Evolutionary conservation across 2,113 vertebrate species (phyloP).

Genomic region (Vombatus ursinus): DNA sequence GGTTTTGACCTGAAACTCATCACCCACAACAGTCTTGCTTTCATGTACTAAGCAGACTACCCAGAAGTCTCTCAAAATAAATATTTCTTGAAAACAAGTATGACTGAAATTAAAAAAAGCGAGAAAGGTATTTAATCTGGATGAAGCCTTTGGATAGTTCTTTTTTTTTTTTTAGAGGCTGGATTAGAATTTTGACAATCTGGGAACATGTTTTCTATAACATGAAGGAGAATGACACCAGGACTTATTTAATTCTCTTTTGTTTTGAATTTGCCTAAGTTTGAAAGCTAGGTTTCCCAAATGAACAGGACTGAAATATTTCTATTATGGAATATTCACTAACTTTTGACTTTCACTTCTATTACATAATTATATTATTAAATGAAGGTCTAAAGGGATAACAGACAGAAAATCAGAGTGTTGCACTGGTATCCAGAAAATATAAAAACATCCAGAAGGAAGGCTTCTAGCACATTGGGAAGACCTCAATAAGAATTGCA

Average conservation of each 20-base stretch:
- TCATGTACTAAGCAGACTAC: constrained; percentile 29
- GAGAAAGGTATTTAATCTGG: constrained; percentile 34
- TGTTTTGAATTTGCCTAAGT: neutral
- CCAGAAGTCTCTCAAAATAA: constrained; percentile 71
- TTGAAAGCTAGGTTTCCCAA: neutral
- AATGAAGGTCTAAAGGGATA: neutral
- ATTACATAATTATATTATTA: neutral
- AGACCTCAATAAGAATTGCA: neutral
- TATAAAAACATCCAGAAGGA: neutral
- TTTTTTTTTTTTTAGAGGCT: constrained; percentile 43
- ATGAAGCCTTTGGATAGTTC: neutral
- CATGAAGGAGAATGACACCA: neutral
- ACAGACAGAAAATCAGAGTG: neutral
- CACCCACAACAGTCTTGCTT: constrained; percentile 40
- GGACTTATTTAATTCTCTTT: neutral
- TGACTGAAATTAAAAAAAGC: constrained; percentile 46
- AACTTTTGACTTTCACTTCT: neutral
- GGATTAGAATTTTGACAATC: neutral
- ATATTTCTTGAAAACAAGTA: constrained; percentile 53
- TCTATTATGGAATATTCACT: neutral
- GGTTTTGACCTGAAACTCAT: constrained; percentile 54
- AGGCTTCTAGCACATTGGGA: neutral
- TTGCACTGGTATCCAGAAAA: neutral
- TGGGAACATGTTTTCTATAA: neutral
- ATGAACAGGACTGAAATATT: neutral